A percentile compares a stretch with the other conserved stretches of the same genome.
phyloP scores from a whole-genome alignment of 2,113 vertebrate genomes.

The Crotalus tigris region DNA sequence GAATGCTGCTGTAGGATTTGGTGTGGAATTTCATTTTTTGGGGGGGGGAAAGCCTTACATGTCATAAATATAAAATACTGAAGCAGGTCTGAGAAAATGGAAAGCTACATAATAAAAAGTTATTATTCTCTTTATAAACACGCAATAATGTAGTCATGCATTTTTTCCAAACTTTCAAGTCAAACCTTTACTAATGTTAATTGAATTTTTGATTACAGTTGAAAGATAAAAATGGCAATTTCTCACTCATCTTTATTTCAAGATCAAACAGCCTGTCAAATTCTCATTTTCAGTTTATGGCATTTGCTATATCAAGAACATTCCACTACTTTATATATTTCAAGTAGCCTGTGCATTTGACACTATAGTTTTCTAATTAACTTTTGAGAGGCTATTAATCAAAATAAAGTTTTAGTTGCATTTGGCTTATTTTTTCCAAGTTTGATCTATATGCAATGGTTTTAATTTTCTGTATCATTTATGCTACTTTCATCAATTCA shows the following conservation, averaged over 20 bases:
- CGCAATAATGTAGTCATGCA: slow-evolving; percentile 2
- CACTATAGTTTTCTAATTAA: background rate
- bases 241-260: background rate
- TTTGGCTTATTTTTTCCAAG: background rate
- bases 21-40: background rate
- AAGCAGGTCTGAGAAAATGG: slow-evolving; percentile 16
- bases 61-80: slow-evolving; percentile 18
- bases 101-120: slow-evolving; percentile 5
- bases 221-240: background rate
- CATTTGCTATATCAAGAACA: background rate
- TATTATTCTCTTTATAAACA: slow-evolving; percentile 21
- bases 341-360: background rate
- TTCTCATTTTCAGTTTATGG: background rate
- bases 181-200: background rate
- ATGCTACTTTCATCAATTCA: background rate
- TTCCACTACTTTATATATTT: background rate
- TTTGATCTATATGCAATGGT: background rate
- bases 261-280: background rate
- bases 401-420: background rate
- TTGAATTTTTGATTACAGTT: background rate
- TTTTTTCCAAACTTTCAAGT: background rate
- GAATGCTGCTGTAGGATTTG: background rate
- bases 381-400: background rate
- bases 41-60: background rate
- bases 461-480: background rate